phyloP scores from a whole-genome alignment of 2,888 invertebrate genomes.

The Fabriciana adippe region DNA sequence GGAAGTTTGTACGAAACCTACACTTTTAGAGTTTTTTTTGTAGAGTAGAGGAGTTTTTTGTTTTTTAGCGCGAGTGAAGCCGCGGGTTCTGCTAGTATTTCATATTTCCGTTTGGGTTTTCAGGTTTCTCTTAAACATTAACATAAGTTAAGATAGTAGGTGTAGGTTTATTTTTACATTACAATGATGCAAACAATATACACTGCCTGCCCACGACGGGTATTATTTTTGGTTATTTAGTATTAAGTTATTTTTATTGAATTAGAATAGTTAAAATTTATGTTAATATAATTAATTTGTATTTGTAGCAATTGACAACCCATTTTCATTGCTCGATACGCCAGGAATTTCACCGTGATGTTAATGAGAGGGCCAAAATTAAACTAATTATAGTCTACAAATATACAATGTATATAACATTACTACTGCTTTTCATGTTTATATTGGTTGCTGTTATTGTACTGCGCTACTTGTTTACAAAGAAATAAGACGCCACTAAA shows the following conservation, averaged over 20 bases:
- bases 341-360: constrained; percentile 61
- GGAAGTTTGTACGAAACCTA: too few species aligned
- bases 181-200: too few species aligned
- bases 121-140: too few species aligned
- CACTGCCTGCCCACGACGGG: too few species aligned
- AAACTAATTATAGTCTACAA: constrained; percentile 34
- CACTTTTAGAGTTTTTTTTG: too few species aligned
- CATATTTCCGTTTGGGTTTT: too few species aligned
- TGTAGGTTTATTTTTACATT: too few species aligned
- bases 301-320: constrained; percentile 49
- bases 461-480: constrained; percentile 23
- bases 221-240: too few species aligned
- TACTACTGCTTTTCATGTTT: constrained; percentile 35
- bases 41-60: too few species aligned
- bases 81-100: too few species aligned
- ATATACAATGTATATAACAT: constrained; percentile 22
- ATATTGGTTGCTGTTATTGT: constrained; percentile 24
- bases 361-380: constrained; percentile 57
- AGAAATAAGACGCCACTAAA: neutral
- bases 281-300: neutral
- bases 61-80: too few species aligned
- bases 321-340: constrained; percentile 49
- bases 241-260: neutral
- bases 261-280: neutral
- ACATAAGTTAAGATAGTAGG: too few species aligned